Evolutionary conservation across 92 coral and sea anemone species (phyloP), one percentile per base, ranked within the genome.

Genomic region (Anthopleura xanthogrammica): DNA sequence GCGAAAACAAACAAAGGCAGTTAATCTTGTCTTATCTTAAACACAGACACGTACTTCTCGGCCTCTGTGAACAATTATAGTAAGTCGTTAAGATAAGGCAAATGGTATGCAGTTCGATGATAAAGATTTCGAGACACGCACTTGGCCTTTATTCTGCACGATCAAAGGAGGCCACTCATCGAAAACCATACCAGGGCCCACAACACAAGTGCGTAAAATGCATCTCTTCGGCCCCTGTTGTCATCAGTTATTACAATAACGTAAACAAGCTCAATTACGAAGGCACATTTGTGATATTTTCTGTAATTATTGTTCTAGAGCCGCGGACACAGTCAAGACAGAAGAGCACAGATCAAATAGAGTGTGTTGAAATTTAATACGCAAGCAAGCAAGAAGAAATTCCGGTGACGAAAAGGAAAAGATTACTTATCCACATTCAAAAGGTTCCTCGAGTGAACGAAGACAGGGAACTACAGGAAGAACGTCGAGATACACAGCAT

Each of bases 51-150:
- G 88, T 77, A 65, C 71, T 78, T 58, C 83, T 52, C 88, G 88
- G 88, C 83, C 88, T 85, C 88, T 85, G 88, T 77, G 78, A 85
- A 79, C 88, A 85, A 85, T 85, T 85, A 85, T 85, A 77, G 88
- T 70, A 77, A 78, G 83, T 85, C 88, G 88, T 85, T 84, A 85
- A 85, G 88, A 85, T 85, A 85, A 85, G 88, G 83, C 52, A 79
- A 79, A 52, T 78, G 81, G 88, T 79, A 85, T 85, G 88, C 80
- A 71, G 50, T 68, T 57, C 50, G 5, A 79, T 70, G 88, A 85
- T 85, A 85, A 85, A 68, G 80, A 71, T 76, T 17, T 56, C 54
- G 83, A 56, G 80, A 68, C 88, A 85, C 88, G 83, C 88, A 75
- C 88, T 76, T 68, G 72, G 78, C 78, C 83, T 85, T 79, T 64